Base-by-base conservation (phyloP, 2,113 vertebrate species). In the Cebidichthys violaceus region DNA sequence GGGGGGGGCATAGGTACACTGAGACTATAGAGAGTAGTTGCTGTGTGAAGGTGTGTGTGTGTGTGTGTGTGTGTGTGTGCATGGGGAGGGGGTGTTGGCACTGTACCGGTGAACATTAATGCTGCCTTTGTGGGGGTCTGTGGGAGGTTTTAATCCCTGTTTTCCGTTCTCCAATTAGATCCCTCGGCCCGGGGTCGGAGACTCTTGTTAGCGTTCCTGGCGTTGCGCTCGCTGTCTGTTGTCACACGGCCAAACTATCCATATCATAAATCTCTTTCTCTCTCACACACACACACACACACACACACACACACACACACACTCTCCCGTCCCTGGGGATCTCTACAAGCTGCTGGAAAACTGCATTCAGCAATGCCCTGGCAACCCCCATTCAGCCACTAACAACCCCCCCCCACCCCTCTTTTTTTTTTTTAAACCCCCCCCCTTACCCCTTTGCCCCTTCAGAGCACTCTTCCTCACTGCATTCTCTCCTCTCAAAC, bases 331-430 rank as follows among this genome's bases (percentile, higher is more conserved):
- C 86, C 47, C 82, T 13, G 47, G 86, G 88, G 87, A 92, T 85
- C 86, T 88, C 87, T 87, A 84, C 82, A 86, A 87, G 89, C 86
- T 86, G 74, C 87, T 91, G 80, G 88, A 92, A 89, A 88, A 91
- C 82, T 88, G 85, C 86, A 89, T 93, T 93, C 86, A 89, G 88
- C 69, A 89, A 88, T 86, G 85, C 90, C 88, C 76, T 91, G 90
- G 90, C 90, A 93, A 91, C 92, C 91, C 87, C 88, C 84, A 93
- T 93, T 93, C 92, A 94, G 64, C 87, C 77, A 89, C 83, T 89
- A 92, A 86, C 86, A 77, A 81, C 85, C 82, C 73, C 62, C 5
- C 2, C 7, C 7, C 6, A 1, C 37, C 9, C 9, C 4, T 15
- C 15, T 45, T 55, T 27, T 57, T 27, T 72, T 73, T 79, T 79